These are phyloP conservation scores for Cairina moschata DNA, from an alignment of 2,113 vertebrate species.

Conservation along the genomic window DNA sequence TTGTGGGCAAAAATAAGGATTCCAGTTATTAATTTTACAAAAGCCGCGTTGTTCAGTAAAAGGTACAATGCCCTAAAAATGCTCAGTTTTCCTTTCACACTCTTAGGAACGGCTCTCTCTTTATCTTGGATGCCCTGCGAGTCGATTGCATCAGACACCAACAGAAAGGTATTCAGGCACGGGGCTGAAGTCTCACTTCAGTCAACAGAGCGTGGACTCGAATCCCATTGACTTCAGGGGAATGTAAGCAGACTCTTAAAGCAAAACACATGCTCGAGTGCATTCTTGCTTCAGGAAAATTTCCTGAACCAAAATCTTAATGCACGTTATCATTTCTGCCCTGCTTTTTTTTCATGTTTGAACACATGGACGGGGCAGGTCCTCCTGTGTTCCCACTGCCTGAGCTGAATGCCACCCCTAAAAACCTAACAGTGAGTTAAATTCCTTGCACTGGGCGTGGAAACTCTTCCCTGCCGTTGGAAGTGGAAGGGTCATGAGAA, in stretches of 20 bases:
- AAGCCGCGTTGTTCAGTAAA: not conserved
- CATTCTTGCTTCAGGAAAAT: slow-evolving; percentile 30
- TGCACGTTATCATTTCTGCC: not conserved
- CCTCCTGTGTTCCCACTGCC: not conserved
- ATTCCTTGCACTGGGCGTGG: not conserved
- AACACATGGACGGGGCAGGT: not conserved
- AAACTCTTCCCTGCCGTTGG: not conserved
- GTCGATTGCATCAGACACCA: slow-evolving; percentile 53
- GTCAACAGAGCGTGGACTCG: not conserved
- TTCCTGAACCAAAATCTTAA: not conserved
- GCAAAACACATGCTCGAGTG: not conserved
- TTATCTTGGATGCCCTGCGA: slow-evolving; percentile 43
- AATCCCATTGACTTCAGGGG: slow-evolving; percentile 35
- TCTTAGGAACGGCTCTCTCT: slow-evolving; percentile 24
- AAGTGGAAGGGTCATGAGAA: not conserved
- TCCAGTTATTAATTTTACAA: slow-evolving; percentile 39
- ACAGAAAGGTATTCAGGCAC: slow-evolving; percentile 47
- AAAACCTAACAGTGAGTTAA: not conserved
- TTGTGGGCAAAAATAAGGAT: slow-evolving; percentile 3
- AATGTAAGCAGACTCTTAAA: not conserved
- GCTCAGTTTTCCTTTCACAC: not conserved
- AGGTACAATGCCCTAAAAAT: slow-evolving; percentile 12
- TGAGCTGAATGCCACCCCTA: not conserved
- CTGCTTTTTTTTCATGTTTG: not conserved
- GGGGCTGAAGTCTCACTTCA: slow-evolving; percentile 44